A percentile compares a stretch with the other conserved stretches of the same genome.
phyloP scores from a whole-genome alignment of 2,797 vertebrate genomes.

The Siniperca undulata region DNA sequence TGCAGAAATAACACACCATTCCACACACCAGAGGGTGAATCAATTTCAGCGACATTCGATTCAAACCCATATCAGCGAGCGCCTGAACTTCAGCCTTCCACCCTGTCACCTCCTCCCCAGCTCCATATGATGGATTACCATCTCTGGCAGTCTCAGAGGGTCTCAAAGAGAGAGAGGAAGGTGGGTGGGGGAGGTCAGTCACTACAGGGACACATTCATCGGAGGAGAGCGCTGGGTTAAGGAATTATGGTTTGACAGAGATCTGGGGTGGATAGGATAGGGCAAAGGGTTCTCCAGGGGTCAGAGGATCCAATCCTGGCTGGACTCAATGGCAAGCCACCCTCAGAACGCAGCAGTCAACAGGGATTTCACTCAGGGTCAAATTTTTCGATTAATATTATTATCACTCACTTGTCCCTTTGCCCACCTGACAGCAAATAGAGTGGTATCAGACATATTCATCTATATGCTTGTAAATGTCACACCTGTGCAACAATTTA shows the following conservation, averaged over 20 bases:
- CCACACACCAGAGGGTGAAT: slow-evolving; percentile 72
- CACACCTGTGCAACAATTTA: slow-evolving; percentile 49
- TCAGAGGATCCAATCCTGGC: slow-evolving; percentile 83
- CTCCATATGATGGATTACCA: slow-evolving; percentile 84
- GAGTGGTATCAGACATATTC: slow-evolving; percentile 62
- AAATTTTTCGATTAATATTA: slow-evolving; percentile 79
- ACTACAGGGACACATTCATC: slow-evolving; percentile 74
- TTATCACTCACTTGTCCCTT: slow-evolving; percentile 75
- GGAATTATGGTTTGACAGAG: slow-evolving; percentile 80
- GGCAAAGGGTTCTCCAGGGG: slow-evolving; percentile 79
- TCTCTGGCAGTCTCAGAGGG: slow-evolving; percentile 71
- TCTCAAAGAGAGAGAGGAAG: slow-evolving; percentile 44
- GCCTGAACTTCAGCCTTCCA: slow-evolving; percentile 76
- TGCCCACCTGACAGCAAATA: slow-evolving; percentile 66
- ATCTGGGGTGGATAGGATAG: slow-evolving; percentile 71
- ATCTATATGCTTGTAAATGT: slow-evolving; percentile 58
- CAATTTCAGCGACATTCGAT: slow-evolving; percentile 78
- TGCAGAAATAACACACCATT: slow-evolving; percentile 67
- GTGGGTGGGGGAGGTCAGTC: slow-evolving; percentile 69
- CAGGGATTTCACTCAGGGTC: slow-evolving; percentile 73
- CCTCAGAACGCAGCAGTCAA: slow-evolving; percentile 57
- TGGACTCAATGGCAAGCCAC: slow-evolving; percentile 66
- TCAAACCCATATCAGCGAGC: slow-evolving; percentile 73
- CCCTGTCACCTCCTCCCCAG: slow-evolving; percentile 70
- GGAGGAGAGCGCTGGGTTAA: slow-evolving; percentile 68